Percentiles rank a stretch among this genome's conserved stretches.
Conservation (phyloP, 30 jellyfish, hydroid and myxozoan genomes). For the Catostylus mosaicus region DNA sequence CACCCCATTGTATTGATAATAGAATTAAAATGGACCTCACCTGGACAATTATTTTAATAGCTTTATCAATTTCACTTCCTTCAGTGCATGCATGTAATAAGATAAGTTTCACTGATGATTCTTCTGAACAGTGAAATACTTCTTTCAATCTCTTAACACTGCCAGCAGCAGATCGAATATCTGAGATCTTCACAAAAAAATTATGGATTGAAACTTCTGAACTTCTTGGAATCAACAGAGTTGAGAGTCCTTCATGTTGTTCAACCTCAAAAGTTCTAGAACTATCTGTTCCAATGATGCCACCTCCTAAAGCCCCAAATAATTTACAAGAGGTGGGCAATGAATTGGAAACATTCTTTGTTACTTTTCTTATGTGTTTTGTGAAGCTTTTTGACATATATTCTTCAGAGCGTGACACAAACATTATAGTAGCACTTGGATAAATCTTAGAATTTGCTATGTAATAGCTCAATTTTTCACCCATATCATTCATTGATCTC, state of each 20-base stretch:
- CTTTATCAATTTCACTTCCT: slow-evolving; percentile 27
- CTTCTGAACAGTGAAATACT: slow-evolving; percentile 7
- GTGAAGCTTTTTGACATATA: slow-evolving; percentile 2
- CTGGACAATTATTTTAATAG: slow-evolving; percentile 44
- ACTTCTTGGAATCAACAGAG: slow-evolving; percentile 35
- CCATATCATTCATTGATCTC: slow-evolving; percentile 43
- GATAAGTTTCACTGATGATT: slow-evolving; percentile 26
- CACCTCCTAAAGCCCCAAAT: slow-evolving; percentile 60
- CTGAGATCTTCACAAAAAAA: slow-evolving; percentile 41
- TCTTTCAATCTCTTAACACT: slow-evolving; percentile 3
- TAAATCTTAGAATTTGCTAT: neutral
- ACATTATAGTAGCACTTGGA: slow-evolving; percentile 59
- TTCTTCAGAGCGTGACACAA: slow-evolving; percentile 41
- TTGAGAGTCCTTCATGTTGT: slow-evolving; percentile 51
- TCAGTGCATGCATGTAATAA: slow-evolving; percentile 63
- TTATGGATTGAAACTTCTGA: slow-evolving; percentile 7
- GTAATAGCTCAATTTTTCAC: neutral
- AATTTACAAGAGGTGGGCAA: slow-evolving; percentile 41
- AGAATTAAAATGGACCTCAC: no score
- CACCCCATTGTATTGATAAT: no score
- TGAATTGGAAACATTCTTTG: neutral
- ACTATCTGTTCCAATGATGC: slow-evolving; percentile 48
- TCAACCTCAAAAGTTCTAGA: slow-evolving; percentile 33
- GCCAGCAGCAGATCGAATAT: slow-evolving; percentile 22
- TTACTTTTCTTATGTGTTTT: neutral